Evolutionary conservation across 2,888 invertebrate genomes (phyloP), one percentile per base, ranked within the genome.

Genomic region (Eupithecia dodoneata): DNA sequence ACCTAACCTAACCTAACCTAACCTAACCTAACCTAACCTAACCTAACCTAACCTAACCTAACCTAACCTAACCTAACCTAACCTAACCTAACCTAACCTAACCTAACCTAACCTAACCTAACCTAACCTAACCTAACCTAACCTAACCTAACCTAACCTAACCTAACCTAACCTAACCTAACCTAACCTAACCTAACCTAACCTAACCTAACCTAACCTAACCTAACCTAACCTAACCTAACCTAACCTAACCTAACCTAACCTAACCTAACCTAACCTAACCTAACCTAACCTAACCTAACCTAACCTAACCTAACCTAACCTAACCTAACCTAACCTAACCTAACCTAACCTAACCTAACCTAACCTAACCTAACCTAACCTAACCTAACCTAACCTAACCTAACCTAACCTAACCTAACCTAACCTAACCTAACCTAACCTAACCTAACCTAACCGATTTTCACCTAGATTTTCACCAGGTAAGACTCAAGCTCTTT

Each of bases 271-370:
- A 78, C 67, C 77, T 78, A 78, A 78, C 77, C 79, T 79, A 79
- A 79, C 79, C 79, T 79, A 79, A 79, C 79, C 79, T 79, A 78
- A 78, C 78, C 78, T 79, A 77, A 77, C 77, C 77, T 80, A 80
- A 77, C 77, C 77, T 80, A 77, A 80, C 77, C 80, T 80, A 75
- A 76, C 78, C 76, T 78, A 77, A 76, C 77, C 76, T 78, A 77
- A 77, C 77, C 76, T 81, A 77, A 79, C 77, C 77, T 79, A 79
- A 79, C 79, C 77, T 77, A 79, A 77, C 79, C 79, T 79, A 77
- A 79, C 79, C 78, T 78, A 78, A 80, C 77, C 78, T 76, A 78
- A 80, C 78, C 76, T 78, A 80, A 78, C 78, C 78, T 78, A 78
- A 78, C 80, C 78, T 78, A 78, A 78, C 78, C 78, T 78, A 78